Evolutionary conservation across 1,140 invertebrate genomes (phyloP).

Genomic region (Lamellibrachia luymesi): DNA sequence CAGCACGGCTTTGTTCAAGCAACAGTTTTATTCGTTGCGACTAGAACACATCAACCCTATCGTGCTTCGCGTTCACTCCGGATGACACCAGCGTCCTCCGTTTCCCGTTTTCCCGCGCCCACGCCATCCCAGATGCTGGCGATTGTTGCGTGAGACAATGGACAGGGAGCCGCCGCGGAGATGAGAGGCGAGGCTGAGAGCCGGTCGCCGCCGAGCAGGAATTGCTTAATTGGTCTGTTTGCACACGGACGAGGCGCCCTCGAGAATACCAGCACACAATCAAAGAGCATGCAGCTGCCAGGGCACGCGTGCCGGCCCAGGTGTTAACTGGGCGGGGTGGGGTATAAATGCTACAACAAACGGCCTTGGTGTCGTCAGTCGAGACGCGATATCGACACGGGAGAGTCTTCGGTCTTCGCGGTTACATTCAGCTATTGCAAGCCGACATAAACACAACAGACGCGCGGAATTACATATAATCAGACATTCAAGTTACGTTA

Average conservation of each 20-base stretch:
- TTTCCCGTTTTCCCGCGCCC: not conserved
- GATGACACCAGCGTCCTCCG: not conserved
- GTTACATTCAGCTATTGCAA: not conserved
- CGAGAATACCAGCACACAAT: not conserved
- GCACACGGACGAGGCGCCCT: not conserved
- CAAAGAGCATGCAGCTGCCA: not conserved
- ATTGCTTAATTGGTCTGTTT: not conserved
- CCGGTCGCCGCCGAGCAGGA: not conserved
- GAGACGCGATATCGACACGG: not conserved
- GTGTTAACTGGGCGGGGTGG: not conserved
- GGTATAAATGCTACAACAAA: not conserved
- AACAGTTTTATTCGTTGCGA: not conserved
- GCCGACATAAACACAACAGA: not conserved
- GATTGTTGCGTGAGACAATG: not conserved
- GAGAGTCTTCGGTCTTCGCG: not conserved
- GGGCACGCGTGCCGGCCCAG: not conserved
- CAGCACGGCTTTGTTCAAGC: not conserved
- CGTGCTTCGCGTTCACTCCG: not conserved
- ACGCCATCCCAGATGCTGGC: not conserved
- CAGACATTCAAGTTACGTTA: not conserved
- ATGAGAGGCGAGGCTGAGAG: not conserved
- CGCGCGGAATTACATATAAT: not conserved
- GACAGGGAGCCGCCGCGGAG: not conserved
- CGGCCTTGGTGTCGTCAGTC: not conserved
- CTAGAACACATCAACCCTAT: not conserved